Percentiles rank a stretch among this genome's conserved stretches.
phyloP scores from a whole-genome alignment of 2,797 vertebrate genomes.

The Anomalospiza imberbis region DNA sequence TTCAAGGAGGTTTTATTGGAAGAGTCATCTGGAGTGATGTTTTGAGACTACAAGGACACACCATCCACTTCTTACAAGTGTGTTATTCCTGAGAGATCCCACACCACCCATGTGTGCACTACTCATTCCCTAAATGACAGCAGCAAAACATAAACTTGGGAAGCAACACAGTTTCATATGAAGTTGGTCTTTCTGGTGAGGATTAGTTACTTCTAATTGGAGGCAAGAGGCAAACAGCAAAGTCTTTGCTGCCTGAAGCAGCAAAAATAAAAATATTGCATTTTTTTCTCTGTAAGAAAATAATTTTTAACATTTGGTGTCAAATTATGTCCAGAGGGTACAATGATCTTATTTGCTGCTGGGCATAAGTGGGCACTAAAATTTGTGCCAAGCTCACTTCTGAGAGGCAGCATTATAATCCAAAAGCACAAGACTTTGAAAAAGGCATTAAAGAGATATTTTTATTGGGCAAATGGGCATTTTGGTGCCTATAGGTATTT shows the following conservation, averaged over 20 bases:
- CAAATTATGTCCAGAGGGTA: not conserved
- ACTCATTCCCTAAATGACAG: not conserved
- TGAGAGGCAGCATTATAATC: not conserved
- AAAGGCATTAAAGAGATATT: not conserved
- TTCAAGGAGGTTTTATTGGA: not conserved
- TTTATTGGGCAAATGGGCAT: not conserved
- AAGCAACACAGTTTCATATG: not conserved
- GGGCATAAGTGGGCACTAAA: not conserved
- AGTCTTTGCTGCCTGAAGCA: not conserved
- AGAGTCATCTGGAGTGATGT: not conserved
- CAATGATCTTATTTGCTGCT: not conserved
- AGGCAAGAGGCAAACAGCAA: not conserved
- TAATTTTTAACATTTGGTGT: not conserved
- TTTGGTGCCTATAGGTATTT: not conserved
- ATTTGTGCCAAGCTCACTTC: not conserved
- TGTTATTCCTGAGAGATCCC: not conserved
- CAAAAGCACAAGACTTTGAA: not conserved
- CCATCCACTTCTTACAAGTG: not conserved
- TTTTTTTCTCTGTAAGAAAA: not conserved
- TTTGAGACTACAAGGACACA: not conserved
- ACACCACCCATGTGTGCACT: accelerated
- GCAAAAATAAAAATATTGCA: not conserved
- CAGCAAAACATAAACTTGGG: not conserved
- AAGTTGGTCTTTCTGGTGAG: not conserved
- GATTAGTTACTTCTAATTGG: not conserved